A percentile compares a stretch with the other conserved stretches of the same genome.
phyloP scores from a whole-genome alignment of 2,888 invertebrate genomes.

The Andrena minutula region DNA sequence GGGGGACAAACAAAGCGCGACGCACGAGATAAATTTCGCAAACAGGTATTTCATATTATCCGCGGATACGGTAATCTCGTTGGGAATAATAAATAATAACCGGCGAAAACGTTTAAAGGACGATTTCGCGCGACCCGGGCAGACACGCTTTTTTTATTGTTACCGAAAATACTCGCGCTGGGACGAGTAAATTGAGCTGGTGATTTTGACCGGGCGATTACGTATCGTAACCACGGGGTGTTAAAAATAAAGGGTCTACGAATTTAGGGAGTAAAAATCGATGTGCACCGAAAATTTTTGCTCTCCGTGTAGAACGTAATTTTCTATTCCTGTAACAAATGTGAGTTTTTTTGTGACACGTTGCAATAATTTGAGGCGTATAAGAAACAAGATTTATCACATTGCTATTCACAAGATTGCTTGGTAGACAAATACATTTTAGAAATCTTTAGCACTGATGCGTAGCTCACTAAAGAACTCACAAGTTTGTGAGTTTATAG shows the following conservation, averaged over 20 bases:
- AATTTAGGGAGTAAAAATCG: neutral
- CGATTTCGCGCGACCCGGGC: neutral
- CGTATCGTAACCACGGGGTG: neutral
- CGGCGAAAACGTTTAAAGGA: constrained; percentile 14
- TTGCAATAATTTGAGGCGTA: too few relatives aligned
- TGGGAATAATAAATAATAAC: constrained; percentile 23
- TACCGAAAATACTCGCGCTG: neutral
- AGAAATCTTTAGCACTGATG: too few relatives aligned
- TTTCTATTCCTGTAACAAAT: too few relatives aligned
- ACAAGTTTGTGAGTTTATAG: too few relatives aligned
- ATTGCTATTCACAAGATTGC: too few relatives aligned
- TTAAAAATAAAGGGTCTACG: neutral
- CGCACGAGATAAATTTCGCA: constrained; percentile 17
- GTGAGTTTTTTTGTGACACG: too few relatives aligned
- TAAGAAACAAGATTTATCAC: too few relatives aligned
- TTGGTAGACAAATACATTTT: too few relatives aligned
- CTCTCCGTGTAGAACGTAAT: too few relatives aligned
- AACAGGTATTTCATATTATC: constrained; percentile 21
- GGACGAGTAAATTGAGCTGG: constrained; percentile 2
- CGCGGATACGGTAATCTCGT: constrained; percentile 3
- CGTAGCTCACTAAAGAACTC: too few relatives aligned
- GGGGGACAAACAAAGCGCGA: constrained; percentile 11
- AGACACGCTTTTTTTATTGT: neutral
- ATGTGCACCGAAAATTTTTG: too few relatives aligned
- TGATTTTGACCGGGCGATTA: constrained; percentile 6